phyloP scores from a whole-genome alignment of 2,888 invertebrate genomes.

The Ophion ventricosus region DNA sequence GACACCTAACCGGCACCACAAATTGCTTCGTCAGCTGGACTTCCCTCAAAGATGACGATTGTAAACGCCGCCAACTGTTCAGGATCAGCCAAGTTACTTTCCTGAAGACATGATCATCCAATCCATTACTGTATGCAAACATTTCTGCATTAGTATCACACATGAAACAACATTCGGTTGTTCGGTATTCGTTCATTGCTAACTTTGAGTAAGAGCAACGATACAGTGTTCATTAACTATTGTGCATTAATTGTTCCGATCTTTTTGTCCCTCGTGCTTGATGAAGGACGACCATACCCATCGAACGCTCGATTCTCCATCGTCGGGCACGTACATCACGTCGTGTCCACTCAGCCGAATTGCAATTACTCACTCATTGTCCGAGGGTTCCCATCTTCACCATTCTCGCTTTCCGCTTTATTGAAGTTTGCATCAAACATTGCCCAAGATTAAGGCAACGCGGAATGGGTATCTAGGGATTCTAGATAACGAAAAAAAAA shows the following conservation, averaged over 20 bases:
- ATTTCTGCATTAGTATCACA: too few relatives aligned
- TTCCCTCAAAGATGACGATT: conserved; percentile 52
- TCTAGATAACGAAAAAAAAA: conserved; percentile 45
- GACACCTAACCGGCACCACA: conserved; percentile 63
- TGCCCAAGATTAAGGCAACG: conserved; percentile 55
- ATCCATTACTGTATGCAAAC: too few relatives aligned
- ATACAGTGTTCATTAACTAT: conserved; percentile 28
- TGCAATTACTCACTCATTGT: conserved; percentile 57
- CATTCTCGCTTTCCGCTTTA: conserved; percentile 41
- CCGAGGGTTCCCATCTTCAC: conserved; percentile 26
- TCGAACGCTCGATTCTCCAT: conserved; percentile 17
- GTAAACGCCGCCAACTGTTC: too few relatives aligned
- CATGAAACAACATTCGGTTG: too few relatives aligned
- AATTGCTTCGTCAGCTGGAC: conserved; percentile 76
- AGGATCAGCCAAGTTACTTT: too few relatives aligned
- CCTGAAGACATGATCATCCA: too few relatives aligned
- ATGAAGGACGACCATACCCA: conserved; percentile 46
- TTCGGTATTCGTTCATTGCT: background rate
- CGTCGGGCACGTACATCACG: conserved; percentile 27
- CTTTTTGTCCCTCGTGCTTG: conserved; percentile 18
- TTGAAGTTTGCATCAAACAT: conserved; percentile 63
- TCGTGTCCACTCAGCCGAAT: conserved; percentile 60
- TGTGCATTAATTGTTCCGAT: conserved; percentile 31
- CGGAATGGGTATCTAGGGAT: conserved; percentile 46
- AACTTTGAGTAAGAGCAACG: background rate